Base-by-base conservation (phyloP, 2,797 vertebrate species). In the Eulemur rubriventer region DNA sequence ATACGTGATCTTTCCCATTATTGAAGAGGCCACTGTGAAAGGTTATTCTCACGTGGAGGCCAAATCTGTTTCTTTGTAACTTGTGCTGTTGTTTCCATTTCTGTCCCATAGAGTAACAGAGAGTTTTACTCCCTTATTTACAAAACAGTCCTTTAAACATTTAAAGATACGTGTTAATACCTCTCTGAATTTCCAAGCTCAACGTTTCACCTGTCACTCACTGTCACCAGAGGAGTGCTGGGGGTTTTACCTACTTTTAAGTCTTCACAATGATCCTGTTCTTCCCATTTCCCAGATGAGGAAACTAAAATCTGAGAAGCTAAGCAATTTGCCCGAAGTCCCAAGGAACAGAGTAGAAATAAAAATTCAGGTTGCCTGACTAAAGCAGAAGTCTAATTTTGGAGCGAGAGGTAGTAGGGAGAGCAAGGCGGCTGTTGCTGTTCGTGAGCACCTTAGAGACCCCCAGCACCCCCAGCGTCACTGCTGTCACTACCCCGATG, bases 401-500 rank as follows among this genome's bases (percentile, higher is more conserved):
- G 61, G 30, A 33, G 14, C 16, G 30, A 65, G 61, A n/a, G 30
- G 61, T 65, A 16, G 30, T 7, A 65, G 28, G 30, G 6, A 33
- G 61, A 13, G 17, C 14, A 8, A 63, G 33, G 61, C 7, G 1
- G 6, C 61, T n/a, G 14, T 33, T 17, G 6, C 13, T 63, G 14
- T 65, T 33, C 30, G 16, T 63, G 33, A 17, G 13, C 61, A 63
- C 61, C 7, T 33, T 6, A 17, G 61, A 33, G 14, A 41, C 61
- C 30, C 52, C 61, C 61, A 17, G 61, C 6, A 0, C 14, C 30
- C 26, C 14, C 14, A 33, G 61, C 61, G 14, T 63, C 3, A 16
- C 30, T 33, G 30, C 13, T 63, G 1, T 17, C 14, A 17, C 13
- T 1, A 7, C 13, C 6, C 13, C 14, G 10, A 16, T 17, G 13